Evolutionary conservation across 2,797 vertebrate genomes (phyloP), one percentile per base, ranked within the genome.

Genomic region (Adrianichthys oophorus): DNA sequence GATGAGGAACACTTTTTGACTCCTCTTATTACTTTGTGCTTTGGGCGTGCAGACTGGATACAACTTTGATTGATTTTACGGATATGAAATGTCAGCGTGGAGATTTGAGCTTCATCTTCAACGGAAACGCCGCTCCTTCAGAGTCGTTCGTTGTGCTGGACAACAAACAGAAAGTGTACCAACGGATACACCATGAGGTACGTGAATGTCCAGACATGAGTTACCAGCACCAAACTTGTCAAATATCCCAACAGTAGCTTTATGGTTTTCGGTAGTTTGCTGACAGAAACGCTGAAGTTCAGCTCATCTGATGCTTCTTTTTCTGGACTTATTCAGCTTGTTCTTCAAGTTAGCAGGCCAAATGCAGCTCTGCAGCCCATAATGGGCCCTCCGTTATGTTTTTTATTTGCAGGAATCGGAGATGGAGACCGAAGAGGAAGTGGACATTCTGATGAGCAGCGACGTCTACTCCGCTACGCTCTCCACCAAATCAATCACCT

Each of bases 81-180:
- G 98, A 99, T 84, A 99, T 98, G 98, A 98, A 99, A 93, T 99
- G 98, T 90, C 98, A 99, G 91, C 94, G 97, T 51, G 98, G 98
- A 62, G 96, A 99, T 79, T 88, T 99, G 54, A 99, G 97, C 87
- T 99, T 99, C 92, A 98, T 99, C 90, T 99, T 99, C 84, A 98
- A 93, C 0, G 98, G 98, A 32, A 96, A 96, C 3, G 96, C 96
- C 1, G 57, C 93, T 17, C 96, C 96, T 72, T 94, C 97, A 0
- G 95, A 99, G 90, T 99, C 98, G 69, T 98, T 99, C 70, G 95
- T 98, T 78, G 97, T 99, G 74, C 92, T 99, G 85, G 98, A 99
- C 92, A 99, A 99, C 0, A 96, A 99, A 69, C 96, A 97, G 90
- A 99, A 97, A 75, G 97, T 99, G 79, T 99, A 95, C 91, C 98